Conservation (phyloP, 2,888 invertebrate species). For the Adelognathus sp. region DNA sequence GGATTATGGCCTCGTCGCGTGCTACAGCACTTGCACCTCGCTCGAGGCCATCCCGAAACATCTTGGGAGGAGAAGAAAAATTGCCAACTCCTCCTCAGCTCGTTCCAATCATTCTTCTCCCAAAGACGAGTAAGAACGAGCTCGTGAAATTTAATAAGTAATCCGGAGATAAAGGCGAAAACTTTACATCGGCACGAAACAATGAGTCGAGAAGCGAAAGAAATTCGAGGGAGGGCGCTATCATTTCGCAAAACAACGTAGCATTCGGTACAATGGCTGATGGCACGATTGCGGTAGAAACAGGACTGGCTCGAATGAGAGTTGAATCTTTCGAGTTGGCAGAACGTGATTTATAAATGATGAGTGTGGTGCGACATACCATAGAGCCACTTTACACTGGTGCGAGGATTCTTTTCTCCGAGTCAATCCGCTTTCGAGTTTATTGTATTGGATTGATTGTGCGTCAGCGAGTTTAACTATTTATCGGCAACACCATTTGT, state of each 20-base stretch:
- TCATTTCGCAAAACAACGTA: constrained; percentile 13
- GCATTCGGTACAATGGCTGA: constrained; percentile 20
- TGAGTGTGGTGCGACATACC: constrained; percentile 48
- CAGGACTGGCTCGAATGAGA: not conserved
- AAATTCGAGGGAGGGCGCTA: not conserved
- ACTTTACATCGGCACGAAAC: constrained; percentile 31
- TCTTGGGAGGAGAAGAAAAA: constrained; percentile 21
- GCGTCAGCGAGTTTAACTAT: constrained; percentile 16
- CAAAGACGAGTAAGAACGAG: not conserved
- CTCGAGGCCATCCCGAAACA: not conserved
- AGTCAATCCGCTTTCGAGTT: constrained; percentile 22
- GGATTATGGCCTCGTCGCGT: constrained; percentile 39
- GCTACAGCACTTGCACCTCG: constrained; percentile 13
- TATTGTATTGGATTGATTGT: constrained; percentile 11
- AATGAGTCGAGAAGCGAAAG: constrained; percentile 13
- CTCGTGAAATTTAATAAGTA: constrained; percentile 47
- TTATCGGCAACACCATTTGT: constrained; percentile 5
- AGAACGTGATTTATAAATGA: constrained; percentile 53
- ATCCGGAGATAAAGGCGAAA: constrained; percentile 1
- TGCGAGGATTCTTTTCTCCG: not conserved
- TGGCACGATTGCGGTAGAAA: not conserved
- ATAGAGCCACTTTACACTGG: not conserved
- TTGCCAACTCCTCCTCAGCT: not conserved
- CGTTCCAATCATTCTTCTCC: constrained; percentile 15
- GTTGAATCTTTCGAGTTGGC: constrained; percentile 30